A percentile compares a stretch with the other conserved stretches of the same genome.
Conservation (phyloP, 2,888 invertebrate species). For the Chymomyza fuscimana region DNA sequence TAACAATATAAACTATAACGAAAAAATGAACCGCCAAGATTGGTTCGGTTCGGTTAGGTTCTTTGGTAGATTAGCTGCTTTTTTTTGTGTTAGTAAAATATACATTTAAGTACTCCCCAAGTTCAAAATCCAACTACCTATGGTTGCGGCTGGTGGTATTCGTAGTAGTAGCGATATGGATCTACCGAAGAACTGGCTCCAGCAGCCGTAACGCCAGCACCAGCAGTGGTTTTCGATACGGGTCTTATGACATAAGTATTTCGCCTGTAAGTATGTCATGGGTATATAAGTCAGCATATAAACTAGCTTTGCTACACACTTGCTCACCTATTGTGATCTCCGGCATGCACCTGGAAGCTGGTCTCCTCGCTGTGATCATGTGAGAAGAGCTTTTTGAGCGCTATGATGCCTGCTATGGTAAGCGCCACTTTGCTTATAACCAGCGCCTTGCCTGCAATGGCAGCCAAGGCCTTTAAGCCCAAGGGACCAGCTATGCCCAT, state of each 20-base stretch:
- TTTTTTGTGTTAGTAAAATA: slow-evolving; percentile 18
- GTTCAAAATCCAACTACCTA: not conserved
- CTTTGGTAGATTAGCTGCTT: slow-evolving; percentile 69
- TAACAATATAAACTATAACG: not conserved
- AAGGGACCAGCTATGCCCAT: slow-evolving; percentile 86
- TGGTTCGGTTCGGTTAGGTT: slow-evolving; percentile 18
- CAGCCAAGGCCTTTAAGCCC: slow-evolving; percentile 85
- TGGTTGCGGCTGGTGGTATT: slow-evolving; percentile 76
- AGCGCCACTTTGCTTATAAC: slow-evolving; percentile 87
- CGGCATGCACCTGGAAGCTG: slow-evolving; percentile 86
- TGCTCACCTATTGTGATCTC: slow-evolving; percentile 82
- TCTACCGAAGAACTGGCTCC: slow-evolving; percentile 80
- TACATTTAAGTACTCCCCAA: slow-evolving; percentile 13
- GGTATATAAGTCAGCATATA: too few relatives aligned
- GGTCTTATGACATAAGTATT: slow-evolving; percentile 84
- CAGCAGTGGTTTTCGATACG: slow-evolving; percentile 79
- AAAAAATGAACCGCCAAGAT: not conserved
- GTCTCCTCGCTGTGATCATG: slow-evolving; percentile 84
- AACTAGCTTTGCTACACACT: too few relatives aligned
- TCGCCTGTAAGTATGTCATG: slow-evolving; percentile 79
- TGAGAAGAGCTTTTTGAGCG: slow-evolving; percentile 86
- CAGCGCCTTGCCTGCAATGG: slow-evolving; percentile 86
- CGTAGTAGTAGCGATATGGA: slow-evolving; percentile 83
- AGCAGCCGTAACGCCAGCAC: slow-evolving; percentile 63
- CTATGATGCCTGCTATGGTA: slow-evolving; percentile 86